Evolutionary conservation across 2,888 invertebrate species (phyloP).

Genomic region (Dysmachus trigonus): DNA sequence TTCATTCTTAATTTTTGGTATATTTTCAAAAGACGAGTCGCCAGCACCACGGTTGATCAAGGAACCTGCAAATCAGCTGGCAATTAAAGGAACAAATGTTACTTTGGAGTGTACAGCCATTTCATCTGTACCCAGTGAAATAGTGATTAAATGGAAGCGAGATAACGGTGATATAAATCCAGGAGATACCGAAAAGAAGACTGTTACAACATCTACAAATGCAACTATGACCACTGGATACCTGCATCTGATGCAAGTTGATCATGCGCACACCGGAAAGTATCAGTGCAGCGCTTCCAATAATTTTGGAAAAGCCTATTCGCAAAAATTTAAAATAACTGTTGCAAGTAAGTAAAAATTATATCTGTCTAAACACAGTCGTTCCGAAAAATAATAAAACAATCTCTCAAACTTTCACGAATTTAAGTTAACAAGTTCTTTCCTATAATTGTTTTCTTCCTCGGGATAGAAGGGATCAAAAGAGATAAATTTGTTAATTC

Average conservation of each 20-base stretch:
- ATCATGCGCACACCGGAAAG: constrained; percentile 82
- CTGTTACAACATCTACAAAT: constrained; percentile 67
- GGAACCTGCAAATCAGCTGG: constrained; percentile 82
- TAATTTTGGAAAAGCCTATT: constrained; percentile 88
- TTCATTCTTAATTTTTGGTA: not conserved
- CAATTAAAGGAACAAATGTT: constrained; percentile 87
- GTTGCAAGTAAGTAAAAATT: constrained; percentile 74
- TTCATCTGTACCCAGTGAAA: constrained; percentile 77
- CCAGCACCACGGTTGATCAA: constrained; percentile 86
- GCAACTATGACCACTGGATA: constrained; percentile 76
- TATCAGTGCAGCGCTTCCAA: constrained; percentile 95
- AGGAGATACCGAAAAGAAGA: constrained; percentile 53
- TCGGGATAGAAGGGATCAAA: no score
- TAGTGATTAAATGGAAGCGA: constrained; percentile 88
- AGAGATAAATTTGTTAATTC: no score
- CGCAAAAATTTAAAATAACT: constrained; percentile 83
- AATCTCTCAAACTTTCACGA: no score
- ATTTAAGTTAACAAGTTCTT: no score
- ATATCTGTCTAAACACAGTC: no score
- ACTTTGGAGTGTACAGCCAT: constrained; percentile 84
- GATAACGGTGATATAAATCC: constrained; percentile 74
- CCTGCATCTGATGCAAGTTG: constrained; percentile 78
- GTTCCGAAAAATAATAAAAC: no score
- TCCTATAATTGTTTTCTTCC: no score
- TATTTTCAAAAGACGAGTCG: constrained; percentile 70